These are phyloP conservation scores for Drosophila albomicans DNA, from an alignment of 1,140 invertebrate species.

Conservation along the genomic window DNA sequence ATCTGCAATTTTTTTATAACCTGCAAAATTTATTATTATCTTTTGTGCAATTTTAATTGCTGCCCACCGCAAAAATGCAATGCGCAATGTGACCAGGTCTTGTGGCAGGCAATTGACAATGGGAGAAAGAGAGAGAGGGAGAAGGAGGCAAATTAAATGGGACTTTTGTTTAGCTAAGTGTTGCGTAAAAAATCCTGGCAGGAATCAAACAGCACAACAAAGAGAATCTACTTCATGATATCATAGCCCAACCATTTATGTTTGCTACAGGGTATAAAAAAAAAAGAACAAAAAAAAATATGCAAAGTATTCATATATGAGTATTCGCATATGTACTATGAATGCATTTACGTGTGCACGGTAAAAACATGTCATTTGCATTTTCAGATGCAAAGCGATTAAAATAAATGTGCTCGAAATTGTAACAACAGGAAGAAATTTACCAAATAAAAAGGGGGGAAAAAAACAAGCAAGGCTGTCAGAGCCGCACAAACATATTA, in stretches of 20 bases:
- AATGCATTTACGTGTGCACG: constrained; percentile 21
- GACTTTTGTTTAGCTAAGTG: background rate
- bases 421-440: constrained; percentile 54
- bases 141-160: background rate
- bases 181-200: no score
- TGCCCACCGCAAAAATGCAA: constrained; percentile 7
- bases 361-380: constrained; percentile 31
- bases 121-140: background rate
- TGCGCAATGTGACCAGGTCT: background rate
- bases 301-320: background rate
- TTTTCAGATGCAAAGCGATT: constrained; percentile 20
- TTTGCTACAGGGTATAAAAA: background rate
- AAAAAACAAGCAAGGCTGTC: constrained; percentile 37
- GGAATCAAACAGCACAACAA: no score
- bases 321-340: background rate
- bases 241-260: no score
- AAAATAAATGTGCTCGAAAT: constrained; percentile 42
- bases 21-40: constrained; percentile 35
- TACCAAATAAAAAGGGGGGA: constrained; percentile 2
- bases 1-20: constrained; percentile 33
- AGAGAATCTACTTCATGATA: no score
- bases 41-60: constrained; percentile 43
- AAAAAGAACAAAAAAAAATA: background rate
- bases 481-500: constrained; percentile 18
- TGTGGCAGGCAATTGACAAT: background rate